Evolutionary conservation across 2,797 vertebrate genomes (phyloP).

Genomic region (Varecia variegata): DNA sequence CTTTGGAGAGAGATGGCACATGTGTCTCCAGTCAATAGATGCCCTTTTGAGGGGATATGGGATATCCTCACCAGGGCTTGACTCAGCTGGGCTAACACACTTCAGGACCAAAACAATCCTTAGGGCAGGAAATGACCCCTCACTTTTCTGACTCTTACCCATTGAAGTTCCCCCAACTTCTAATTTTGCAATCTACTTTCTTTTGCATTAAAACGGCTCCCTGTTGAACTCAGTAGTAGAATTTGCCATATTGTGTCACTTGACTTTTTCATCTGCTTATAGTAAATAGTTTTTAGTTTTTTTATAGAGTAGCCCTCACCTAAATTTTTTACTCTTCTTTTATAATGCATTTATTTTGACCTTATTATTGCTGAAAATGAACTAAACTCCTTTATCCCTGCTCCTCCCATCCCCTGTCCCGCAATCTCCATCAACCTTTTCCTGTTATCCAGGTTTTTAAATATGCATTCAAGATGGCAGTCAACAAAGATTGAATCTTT

Average conservation of each 20-base stretch:
- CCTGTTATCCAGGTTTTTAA: background rate
- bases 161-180: background rate
- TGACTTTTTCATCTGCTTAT: conserved; percentile 15
- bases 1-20: background rate
- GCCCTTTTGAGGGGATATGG: background rate
- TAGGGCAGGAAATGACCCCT: background rate
- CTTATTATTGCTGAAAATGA: background rate
- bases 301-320: background rate
- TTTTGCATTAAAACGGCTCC: conserved; percentile 19
- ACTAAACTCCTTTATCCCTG: background rate
- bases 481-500: background rate
- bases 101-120: background rate
- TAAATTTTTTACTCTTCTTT: conserved; percentile 30
- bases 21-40: background rate
- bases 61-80: background rate
- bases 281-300: background rate
- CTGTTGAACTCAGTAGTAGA: background rate
- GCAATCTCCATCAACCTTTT: background rate
- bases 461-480: background rate
- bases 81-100: background rate
- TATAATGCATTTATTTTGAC: conserved; percentile 8
- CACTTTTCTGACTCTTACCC: background rate
- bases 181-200: conserved; percentile 25
- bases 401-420: fast-evolving
- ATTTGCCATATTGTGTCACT: background rate